Evolutionary conservation across 35 echinoderm and acorn worm genomes (phyloP).

Genomic region (Stichopus chloronotus): DNA sequence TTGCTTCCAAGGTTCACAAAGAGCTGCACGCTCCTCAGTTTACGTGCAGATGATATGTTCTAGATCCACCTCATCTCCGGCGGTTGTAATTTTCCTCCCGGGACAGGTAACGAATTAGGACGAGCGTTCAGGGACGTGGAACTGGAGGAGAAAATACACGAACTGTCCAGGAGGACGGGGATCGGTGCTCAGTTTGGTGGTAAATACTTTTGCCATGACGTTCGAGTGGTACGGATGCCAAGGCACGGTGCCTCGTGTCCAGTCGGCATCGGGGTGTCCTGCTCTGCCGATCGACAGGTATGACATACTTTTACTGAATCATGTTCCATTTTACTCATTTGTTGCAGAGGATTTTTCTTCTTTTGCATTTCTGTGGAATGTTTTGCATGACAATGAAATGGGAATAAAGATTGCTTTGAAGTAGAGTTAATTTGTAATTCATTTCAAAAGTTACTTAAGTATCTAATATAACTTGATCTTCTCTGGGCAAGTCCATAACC

Average conservation of each 20-base stretch:
- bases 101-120: slow-evolving; percentile 83
- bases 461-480: too few relatives aligned
- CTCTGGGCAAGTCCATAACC: too few relatives aligned
- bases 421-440: too few relatives aligned
- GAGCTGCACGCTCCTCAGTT: too few relatives aligned
- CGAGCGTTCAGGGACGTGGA: slow-evolving; percentile 92
- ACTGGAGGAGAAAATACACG: slow-evolving; percentile 88
- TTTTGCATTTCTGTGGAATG: background rate
- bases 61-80: too few relatives aligned
- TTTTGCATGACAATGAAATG: background rate
- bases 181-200: slow-evolving; percentile 99
- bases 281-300: slow-evolving; percentile 98
- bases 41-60: too few relatives aligned
- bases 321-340: background rate
- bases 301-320: background rate
- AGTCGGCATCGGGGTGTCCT: slow-evolving; percentile 93
- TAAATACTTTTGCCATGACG: slow-evolving; percentile 99
- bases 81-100: background rate
- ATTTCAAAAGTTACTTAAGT: too few relatives aligned
- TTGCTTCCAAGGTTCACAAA: too few relatives aligned
- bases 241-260: slow-evolving; percentile 95
- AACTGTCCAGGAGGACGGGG: slow-evolving; percentile 75
- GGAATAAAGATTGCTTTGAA: background rate
- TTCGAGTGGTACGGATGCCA: slow-evolving; percentile 86
- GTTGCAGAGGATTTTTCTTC: background rate